Evolutionary conservation across 2,797 vertebrate genomes (phyloP).

Genomic region (Rhinella marina): DNA sequence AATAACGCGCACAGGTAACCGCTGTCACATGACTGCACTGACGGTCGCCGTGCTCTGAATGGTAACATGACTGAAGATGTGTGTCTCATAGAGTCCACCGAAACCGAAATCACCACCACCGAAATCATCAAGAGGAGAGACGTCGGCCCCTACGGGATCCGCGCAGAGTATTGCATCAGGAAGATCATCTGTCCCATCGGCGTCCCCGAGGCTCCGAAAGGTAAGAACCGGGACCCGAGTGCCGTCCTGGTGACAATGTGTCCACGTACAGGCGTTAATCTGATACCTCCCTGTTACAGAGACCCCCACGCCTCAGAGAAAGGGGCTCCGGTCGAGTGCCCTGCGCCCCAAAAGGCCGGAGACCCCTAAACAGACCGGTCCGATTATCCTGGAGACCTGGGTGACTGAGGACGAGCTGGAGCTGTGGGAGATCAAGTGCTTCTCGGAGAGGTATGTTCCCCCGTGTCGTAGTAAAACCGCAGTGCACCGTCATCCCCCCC

Average conservation of each 20-base stretch:
- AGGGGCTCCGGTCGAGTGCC: conserved; percentile 96
- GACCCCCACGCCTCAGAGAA: conserved; percentile 96
- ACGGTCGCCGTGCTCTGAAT: not conserved
- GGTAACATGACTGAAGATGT: too few relatives aligned
- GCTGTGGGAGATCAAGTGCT: conserved; percentile 97
- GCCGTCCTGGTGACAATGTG: not conserved
- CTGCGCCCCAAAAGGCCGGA: conserved; percentile 94
- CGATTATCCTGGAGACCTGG: conserved; percentile 96
- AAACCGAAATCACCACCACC: conserved; percentile 96
- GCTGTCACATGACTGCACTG: not conserved
- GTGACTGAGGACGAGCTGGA: conserved; percentile 96
- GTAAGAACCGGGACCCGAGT: conserved; percentile 67
- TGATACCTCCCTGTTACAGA: conserved; percentile 73
- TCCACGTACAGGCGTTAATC: not conserved
- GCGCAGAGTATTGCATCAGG: conserved; percentile 95
- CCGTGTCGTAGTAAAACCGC: too few relatives aligned
- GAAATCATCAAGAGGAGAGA: conserved; percentile 98
- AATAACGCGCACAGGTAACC: conserved; percentile 91
- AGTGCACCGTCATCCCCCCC: too few relatives aligned
- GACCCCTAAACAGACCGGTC: conserved; percentile 94
- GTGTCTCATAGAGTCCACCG: conserved; percentile 87
- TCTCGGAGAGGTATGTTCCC: conserved; percentile 90
- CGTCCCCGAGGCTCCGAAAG: conserved; percentile 94
- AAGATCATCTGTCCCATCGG: conserved; percentile 98
- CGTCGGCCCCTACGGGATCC: conserved; percentile 92